Conservation (phyloP, 2,888 invertebrate genomes). For the Drosophila mulleri region DNA sequence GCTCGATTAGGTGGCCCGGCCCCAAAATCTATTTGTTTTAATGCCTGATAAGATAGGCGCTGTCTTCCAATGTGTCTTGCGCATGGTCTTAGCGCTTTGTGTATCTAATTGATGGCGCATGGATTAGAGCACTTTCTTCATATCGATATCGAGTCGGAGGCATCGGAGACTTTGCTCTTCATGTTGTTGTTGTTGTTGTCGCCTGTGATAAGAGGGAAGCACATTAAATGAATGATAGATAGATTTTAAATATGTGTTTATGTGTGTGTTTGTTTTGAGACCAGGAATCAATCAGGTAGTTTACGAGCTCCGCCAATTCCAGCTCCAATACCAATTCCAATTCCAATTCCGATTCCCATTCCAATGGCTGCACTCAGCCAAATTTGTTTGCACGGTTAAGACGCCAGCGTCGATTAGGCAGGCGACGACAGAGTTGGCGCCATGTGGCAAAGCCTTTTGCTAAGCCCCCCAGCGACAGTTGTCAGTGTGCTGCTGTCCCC, state of each 20-base stretch:
- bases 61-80: slow-evolving; percentile 57
- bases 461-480: slow-evolving; percentile 48
- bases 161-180: slow-evolving; percentile 4
- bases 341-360: slow-evolving; percentile 13
- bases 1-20: slow-evolving; percentile 51
- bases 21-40: slow-evolving; percentile 62
- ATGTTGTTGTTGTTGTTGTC: background rate
- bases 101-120: slow-evolving; percentile 75
- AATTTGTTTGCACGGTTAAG: slow-evolving; percentile 59
- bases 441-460: slow-evolving; percentile 59
- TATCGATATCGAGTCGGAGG: slow-evolving; percentile 46
- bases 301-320: slow-evolving; percentile 21
- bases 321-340: background rate
- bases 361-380: slow-evolving; percentile 51
- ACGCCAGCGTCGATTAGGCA: slow-evolving; percentile 47
- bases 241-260: slow-evolving; percentile 13
- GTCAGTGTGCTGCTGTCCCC: background rate
- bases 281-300: slow-evolving; percentile 71
- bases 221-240: slow-evolving; percentile 72
- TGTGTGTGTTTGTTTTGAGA: slow-evolving; percentile 28
- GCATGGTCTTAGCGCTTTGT: slow-evolving; percentile 31
- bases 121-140: slow-evolving; percentile 73
- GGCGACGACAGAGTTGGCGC: slow-evolving; percentile 52
- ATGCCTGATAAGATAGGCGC: slow-evolving; percentile 64
- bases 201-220: slow-evolving; percentile 50